phyloP scores from a whole-genome alignment of 53 echinoderm and acorn worm species.

The Stichopus horrens region DNA sequence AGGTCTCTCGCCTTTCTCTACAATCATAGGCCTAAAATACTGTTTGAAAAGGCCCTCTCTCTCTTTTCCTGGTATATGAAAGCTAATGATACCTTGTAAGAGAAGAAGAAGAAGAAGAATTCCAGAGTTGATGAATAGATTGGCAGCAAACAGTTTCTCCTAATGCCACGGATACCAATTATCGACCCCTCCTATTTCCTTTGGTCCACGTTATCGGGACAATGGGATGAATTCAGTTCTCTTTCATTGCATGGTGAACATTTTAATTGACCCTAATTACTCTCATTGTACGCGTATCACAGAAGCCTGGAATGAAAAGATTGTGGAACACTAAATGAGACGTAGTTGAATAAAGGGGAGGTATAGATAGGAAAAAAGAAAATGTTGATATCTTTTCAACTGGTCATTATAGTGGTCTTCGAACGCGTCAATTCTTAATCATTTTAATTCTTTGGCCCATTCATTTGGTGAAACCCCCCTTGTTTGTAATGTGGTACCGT shows the following conservation, averaged over 20 bases:
- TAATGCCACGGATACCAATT: slow-evolving; percentile 58
- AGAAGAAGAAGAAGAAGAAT: background rate
- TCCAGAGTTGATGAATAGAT: background rate
- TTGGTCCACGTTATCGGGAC: slow-evolving; percentile 33
- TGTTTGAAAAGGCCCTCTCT: background rate
- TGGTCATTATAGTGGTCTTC: background rate
- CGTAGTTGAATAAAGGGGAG: background rate
- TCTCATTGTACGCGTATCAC: slow-evolving; percentile 58
- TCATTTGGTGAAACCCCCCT: background rate
- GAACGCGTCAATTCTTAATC: slow-evolving; percentile 16
- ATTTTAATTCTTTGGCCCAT: background rate
- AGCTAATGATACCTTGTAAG: slow-evolving; percentile 24
- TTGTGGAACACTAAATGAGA: background rate
- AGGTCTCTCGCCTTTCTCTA: background rate
- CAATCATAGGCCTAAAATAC: background rate
- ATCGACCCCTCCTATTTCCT: slow-evolving; percentile 64
- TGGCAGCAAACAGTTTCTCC: slow-evolving; percentile 21
- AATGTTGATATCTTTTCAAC: slow-evolving; percentile 11
- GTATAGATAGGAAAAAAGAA: background rate
- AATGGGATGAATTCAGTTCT: background rate
- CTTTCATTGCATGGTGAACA: slow-evolving; percentile 53
- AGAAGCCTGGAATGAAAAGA: slow-evolving; percentile 12
- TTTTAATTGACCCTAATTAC: slow-evolving; percentile 96
- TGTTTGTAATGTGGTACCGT: background rate
- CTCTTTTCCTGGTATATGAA: slow-evolving; percentile 20